Evolutionary conservation across 2,113 vertebrate species (phyloP), one percentile per base, ranked within the genome.

Genomic region (Leptobrachium leishanense): DNA sequence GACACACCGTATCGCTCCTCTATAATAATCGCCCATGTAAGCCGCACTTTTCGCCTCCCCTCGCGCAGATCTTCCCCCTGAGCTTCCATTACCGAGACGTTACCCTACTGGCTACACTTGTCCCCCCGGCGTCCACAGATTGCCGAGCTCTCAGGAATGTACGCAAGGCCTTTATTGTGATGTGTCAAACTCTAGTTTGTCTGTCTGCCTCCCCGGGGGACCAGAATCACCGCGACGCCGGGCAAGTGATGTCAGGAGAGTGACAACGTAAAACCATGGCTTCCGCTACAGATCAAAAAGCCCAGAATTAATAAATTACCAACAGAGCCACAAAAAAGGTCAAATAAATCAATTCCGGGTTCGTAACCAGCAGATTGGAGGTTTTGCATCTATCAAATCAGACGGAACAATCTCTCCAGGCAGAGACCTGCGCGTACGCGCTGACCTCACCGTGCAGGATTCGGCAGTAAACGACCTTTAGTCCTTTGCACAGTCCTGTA

Each of bases 1-100:
- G 95, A 94, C 94, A 94, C 67, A 42, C 84, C 74, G 73, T 92
- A 91, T 94, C 91, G 88, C 94, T 88, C 86, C 82, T 88, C 87
- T 71, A 84, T 85, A 91, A 89, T 87, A 90, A 89, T 91, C 89
- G 81, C 84, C 87, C 85, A 88, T 87, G 86, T 77, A 85, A 85
- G 0, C 53, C 85, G 84, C 79, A 84, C 65, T n/a, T n/a, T n/a
- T n/a, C n/a, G 83, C 83, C 84, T 77, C 0, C 82, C 79, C 43
- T 65, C 42, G 46, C 74, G 13, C 67, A 11, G 65, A 43, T 50
- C 31, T 82, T 82, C 66, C 43, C 4, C 75, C 43, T 40, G 39
- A 75, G 46, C 82, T 81, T 71, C 0, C 3, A 53, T 31, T 82
- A 75, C 42, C 79, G 75, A 63, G 68, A 84, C 54, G 39, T 66